phyloP scores from a whole-genome alignment of 2,113 vertebrate species.

The Malurus elegans region DNA sequence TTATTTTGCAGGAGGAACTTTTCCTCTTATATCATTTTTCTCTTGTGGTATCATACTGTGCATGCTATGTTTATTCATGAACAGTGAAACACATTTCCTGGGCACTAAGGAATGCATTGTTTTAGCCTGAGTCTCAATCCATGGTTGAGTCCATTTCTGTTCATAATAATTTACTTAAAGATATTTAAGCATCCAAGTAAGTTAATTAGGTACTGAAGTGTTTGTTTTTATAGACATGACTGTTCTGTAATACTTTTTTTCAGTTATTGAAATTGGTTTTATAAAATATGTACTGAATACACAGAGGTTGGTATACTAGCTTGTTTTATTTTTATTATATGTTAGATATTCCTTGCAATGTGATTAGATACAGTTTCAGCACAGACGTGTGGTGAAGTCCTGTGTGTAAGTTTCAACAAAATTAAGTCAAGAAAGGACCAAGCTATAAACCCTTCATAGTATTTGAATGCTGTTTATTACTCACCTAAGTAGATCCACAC shows the following conservation, averaged over 20 bases:
- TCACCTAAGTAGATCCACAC: neutral
- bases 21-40: conserved; percentile 25
- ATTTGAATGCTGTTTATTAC: neutral
- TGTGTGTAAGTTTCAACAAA: neutral
- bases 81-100: neutral
- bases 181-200: neutral
- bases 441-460: neutral
- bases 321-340: neutral
- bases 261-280: neutral
- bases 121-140: neutral
- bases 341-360: neutral
- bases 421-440: neutral
- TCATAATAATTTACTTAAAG: neutral
- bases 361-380: neutral
- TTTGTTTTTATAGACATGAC: neutral
- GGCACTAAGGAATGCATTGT: neutral
- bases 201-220: neutral
- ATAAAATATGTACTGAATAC: neutral
- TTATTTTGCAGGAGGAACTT: conserved; percentile 39
- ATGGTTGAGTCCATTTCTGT: neutral
- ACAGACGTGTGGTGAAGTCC: neutral
- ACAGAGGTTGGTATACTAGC: neutral
- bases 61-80: conserved; percentile 56
- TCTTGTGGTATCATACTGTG: conserved; percentile 22
- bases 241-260: neutral